Base-by-base conservation (phyloP, 2,888 invertebrate species). In the Troides aeacus region DNA sequence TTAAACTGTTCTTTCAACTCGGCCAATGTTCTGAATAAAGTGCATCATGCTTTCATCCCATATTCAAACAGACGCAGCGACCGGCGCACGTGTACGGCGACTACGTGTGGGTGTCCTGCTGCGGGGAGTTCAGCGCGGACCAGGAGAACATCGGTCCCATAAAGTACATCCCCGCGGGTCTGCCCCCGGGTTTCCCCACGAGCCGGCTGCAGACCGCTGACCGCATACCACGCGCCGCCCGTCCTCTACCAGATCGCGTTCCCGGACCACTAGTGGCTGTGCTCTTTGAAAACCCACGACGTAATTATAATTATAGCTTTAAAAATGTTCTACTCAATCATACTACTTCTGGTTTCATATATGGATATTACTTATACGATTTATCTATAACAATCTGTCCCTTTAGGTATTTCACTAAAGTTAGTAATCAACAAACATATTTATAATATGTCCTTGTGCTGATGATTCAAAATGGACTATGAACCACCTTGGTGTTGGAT, bases 41-140 rank as follows among this genome's bases (percentile, higher is more conserved):
- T 30, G 10, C 39, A 39, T 10, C 10, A 46, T 15, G 2, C 4
- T 15, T 12, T 46, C 46, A 46, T 17, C 15, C 46, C 12, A 3
- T 46, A 46, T 46, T 46, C 15, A 12, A 10, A 12, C 76, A 90
- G 90, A 81, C 80, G 17, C 82, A 82, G 62, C 81, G 79, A 1
- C 89, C 90, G 15, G 88, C 87, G 0, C 80, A 85, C 56, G 81
- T 83, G 3, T 81, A 90, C 85, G 93, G 93, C 0, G 92, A 95
- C 77, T 94, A 94, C 89, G 92, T 97, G 56, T 98, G 97, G 95
- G 93, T 98, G 24, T 95, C 95, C 15, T 98, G 98, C 84, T 92
- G 94, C 56, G 98, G 98, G 23, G 96, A 96, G 86, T 94, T 94
- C 79, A 92, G 94, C 64, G 93, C 95, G 0, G 98, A 98, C 84